Evolutionary conservation across 2,113 vertebrate species (phyloP), one percentile per base, ranked within the genome.

Genomic region (Brachirus orientalis): DNA sequence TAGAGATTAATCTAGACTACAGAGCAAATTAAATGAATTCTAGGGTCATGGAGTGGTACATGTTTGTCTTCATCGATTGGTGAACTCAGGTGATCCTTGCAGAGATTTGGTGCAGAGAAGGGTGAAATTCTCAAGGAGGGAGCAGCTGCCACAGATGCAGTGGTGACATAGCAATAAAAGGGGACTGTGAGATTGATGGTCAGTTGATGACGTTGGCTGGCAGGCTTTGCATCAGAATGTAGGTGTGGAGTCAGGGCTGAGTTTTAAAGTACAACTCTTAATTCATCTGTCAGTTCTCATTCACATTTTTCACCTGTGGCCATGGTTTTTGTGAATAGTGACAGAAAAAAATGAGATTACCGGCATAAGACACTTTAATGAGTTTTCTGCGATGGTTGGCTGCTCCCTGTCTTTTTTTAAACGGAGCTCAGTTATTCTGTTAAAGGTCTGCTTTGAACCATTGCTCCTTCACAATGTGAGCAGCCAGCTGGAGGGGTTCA

Each of bases 151-250:
- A 56, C 20, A 53, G 53, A 17, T 19, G 28, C 16, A 46, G 22
- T 20, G 50, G 37, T 69, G 64, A 68, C 47, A 7, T 47, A 37
- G 20, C 17, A 28, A 75, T 28, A 13, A 17, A 17, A 48, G 45
- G 61, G 54, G 36, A n/a, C 33, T 19, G 68, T 3, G 53, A 65
- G 62, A 77, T 56, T 74, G 61, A 82, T 75, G 44, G 41, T 63
- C 71, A 4, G 48, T 51, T 40, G 7, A 36, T 19, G 37, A 6
- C 16, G 52, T 53, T 45, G 19, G 11, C 51, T 56, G 58, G n/a
- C 48, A 19, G 64, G 33, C 60, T 71, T 70, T 66, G 19, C 46
- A 57, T 51, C 57, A 53, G 35, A 64, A 47, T 48, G 47, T 38
- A 22, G 38, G n/a, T 9, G 16, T 51, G 47, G 72, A 52, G n/a